Conservation (phyloP, 2,888 invertebrate species). For the Nematopogon swammerdamellus region DNA sequence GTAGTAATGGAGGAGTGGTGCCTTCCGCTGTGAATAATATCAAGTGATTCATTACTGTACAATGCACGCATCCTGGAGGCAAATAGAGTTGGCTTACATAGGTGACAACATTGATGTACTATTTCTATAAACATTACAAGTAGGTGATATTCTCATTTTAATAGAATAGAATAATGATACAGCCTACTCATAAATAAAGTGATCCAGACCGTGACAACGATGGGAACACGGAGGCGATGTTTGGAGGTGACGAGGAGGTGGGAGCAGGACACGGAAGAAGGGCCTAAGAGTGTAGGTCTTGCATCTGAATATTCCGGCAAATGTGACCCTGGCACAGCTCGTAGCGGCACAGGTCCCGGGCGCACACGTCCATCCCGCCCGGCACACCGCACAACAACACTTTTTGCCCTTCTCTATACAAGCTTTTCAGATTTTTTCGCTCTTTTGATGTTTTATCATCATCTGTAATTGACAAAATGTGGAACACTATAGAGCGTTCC, state of each 20-base stretch:
- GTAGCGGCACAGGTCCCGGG: not conserved
- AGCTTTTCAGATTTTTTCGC: not conserved
- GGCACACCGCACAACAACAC: not conserved
- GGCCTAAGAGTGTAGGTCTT: not conserved
- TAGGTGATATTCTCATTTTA: too few relatives aligned
- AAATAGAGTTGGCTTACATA: too few relatives aligned
- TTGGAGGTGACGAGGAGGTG: too few relatives aligned
- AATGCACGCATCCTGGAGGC: too few relatives aligned
- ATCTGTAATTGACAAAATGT: not conserved
- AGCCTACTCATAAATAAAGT: too few relatives aligned
- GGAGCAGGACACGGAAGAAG: not conserved
- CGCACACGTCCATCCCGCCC: not conserved
- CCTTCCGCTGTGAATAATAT: constrained; percentile 33
- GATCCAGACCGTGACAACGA: too few relatives aligned
- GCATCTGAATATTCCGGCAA: not conserved
- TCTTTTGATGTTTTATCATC: not conserved
- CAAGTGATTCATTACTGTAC: constrained; percentile 1
- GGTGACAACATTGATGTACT: too few relatives aligned
- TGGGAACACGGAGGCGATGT: too few relatives aligned
- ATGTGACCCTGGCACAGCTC: not conserved
- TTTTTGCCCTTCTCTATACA: not conserved
- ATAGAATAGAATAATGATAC: too few relatives aligned
- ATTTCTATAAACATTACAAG: too few relatives aligned
- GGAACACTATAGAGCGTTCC: too few relatives aligned
- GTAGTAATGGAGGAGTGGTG: constrained; percentile 38